These are phyloP conservation scores for Falcaria lacertinaria DNA, from an alignment of 2,888 invertebrate species.

Conservation along the genomic window DNA sequence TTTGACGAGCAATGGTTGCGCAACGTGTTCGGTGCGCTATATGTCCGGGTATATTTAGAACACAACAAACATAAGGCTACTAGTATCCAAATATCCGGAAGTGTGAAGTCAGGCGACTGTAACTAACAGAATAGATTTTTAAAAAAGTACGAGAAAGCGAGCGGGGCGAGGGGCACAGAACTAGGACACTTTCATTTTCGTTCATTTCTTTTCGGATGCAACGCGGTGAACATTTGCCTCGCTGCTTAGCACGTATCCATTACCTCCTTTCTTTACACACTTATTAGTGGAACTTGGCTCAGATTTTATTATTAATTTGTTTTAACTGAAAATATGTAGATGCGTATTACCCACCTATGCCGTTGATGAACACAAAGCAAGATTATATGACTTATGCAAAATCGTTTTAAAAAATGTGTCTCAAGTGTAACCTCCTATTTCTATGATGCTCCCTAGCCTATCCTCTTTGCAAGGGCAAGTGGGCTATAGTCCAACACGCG, in stretches of 20 bases:
- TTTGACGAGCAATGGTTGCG: neutral
- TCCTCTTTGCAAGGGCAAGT: no score
- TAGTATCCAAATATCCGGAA: conserved; percentile 38
- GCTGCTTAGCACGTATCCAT: conserved; percentile 63
- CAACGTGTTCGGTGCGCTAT: neutral
- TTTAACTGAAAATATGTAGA: conserved; percentile 8
- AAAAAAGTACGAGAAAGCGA: conserved; percentile 71
- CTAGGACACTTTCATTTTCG: conserved; percentile 78
- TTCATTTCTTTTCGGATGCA: conserved; percentile 78
- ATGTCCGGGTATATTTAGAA: neutral
- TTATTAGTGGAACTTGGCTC: conserved; percentile 41
- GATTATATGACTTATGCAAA: no score
- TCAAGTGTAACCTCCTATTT: no score
- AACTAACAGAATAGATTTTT: conserved; percentile 65
- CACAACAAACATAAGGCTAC: neutral
- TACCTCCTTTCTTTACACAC: conserved; percentile 60
- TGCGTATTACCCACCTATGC: no score
- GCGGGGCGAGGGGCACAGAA: conserved; percentile 49
- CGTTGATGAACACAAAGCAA: no score
- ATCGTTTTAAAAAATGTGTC: no score
- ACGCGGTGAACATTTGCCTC: conserved; percentile 58
- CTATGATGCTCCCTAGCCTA: no score
- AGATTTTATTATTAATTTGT: conserved; percentile 22
- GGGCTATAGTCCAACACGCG: no score
- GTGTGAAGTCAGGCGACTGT: conserved; percentile 47